phyloP scores from a whole-genome alignment of 1,140 invertebrate genomes.

The Orchestia grillus region DNA sequence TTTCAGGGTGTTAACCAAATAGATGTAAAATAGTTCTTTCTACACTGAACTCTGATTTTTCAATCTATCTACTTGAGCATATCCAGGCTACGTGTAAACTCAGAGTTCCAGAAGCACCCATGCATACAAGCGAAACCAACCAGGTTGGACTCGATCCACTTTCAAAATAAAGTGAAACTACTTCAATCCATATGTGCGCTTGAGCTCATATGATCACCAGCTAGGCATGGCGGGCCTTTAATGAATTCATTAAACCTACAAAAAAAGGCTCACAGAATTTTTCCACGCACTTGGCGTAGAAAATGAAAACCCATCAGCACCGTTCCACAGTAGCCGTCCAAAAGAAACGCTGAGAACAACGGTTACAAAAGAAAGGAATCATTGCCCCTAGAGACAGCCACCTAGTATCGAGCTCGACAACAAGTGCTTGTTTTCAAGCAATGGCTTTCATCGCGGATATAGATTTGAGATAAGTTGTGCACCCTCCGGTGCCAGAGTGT shows the following conservation, averaged over 20 bases:
- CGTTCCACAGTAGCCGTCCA: neutral
- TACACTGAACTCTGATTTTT: neutral
- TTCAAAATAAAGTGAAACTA: neutral
- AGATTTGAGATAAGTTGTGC: neutral
- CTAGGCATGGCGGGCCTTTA: neutral
- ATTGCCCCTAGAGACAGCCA: neutral
- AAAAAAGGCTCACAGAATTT: neutral
- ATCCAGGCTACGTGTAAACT: neutral
- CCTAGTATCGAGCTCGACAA: neutral
- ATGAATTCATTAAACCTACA: neutral
- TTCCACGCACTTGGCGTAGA: neutral
- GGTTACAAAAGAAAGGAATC: neutral
- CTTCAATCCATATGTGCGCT: neutral
- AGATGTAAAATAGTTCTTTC: neutral
- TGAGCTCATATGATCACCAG: neutral
- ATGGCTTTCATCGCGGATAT: neutral
- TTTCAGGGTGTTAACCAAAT: no score
- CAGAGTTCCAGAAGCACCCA: neutral
- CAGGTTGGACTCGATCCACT: neutral
- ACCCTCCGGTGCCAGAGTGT: neutral
- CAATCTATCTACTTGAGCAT: neutral
- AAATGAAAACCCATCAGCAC: neutral
- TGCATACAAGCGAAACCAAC: neutral
- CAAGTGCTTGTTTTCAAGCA: neutral
- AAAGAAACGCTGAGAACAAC: neutral